Percentiles rank a stretch among this genome's conserved stretches.
Conservation (phyloP, 2,888 invertebrate genomes). For the Diadegma fenestrale region DNA sequence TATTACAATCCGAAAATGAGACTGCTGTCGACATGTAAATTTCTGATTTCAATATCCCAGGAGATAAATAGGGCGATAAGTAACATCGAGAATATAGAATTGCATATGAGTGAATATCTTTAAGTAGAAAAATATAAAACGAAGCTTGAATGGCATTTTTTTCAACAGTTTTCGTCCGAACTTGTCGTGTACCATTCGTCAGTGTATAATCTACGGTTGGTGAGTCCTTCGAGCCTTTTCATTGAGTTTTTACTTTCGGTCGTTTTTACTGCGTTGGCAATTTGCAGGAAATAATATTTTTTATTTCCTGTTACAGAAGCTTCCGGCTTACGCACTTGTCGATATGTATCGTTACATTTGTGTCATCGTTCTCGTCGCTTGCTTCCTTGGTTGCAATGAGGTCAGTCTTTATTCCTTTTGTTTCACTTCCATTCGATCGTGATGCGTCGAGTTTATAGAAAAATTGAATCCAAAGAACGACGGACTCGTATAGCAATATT, state of each 20-base stretch:
- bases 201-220: background rate
- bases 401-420: conserved; percentile 65
- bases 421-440: background rate
- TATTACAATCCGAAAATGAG: background rate
- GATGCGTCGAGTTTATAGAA: background rate
- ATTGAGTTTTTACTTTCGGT: conserved; percentile 44
- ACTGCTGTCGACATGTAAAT: background rate
- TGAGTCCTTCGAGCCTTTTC: conserved; percentile 34
- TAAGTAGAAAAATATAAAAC: conserved; percentile 38
- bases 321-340: background rate
- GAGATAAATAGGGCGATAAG: conserved; percentile 7
- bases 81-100: background rate
- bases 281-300: background rate
- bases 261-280: background rate
- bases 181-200: conserved; percentile 32
- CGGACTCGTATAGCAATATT: background rate
- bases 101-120: background rate
- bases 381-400: conserved; percentile 72
- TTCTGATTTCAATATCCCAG: background rate
- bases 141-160: conserved; percentile 39
- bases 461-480: background rate
- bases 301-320: background rate
- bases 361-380: conserved; percentile 69
- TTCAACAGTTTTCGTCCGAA: conserved; percentile 32
- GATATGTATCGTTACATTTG: conserved; percentile 75